Base-by-base conservation (phyloP, 1,140 invertebrate species). In the Pachyrhynchus sulphureomaculatus region DNA sequence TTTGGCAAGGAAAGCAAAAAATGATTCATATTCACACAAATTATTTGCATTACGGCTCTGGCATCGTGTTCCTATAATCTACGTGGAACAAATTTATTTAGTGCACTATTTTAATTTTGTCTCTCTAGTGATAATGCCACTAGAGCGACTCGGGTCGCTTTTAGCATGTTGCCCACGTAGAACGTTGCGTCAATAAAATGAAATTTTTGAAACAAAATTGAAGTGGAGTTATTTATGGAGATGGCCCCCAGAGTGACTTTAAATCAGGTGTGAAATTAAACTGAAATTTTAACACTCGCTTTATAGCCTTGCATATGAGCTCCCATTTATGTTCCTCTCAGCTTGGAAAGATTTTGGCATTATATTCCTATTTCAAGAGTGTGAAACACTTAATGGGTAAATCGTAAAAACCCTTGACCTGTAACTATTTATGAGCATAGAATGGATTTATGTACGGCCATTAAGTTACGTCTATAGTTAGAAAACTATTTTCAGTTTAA, bases 211-310 rank as follows among this genome's bases (percentile, higher is more conserved):
- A 29, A 10, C 12, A 29, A 29, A 29, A 10, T 58, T 45, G 26
- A 58, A 29, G 37, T 57, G 15, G 39, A 29, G 44, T 37, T 58
- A 58, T 58, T 58, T 58, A 58, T 58, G 24, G 34, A 32, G 56
- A 42, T 21, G 39, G 33, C 44, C 44, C 18, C 33, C 8, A 58
- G 33, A 58, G 56, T 32, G 56, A 37, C 44, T 24, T 58, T 58
- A 49, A 58, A 58, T 58, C 56, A 58, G 56, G 56, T 58, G 56
- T 58, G 56, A 58, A 58, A 58, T 58, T 58, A 58, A 58, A 58
- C 56, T 45, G 56, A 58, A n/a, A 58, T 58, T 58, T 58, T 58
- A 58, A 58, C 56, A 42, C 56, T 45, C 56, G 44, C 44, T 58
- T 58, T 58, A 58, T 58, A 49, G 45, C 56, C 17, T 4, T 20